Base-by-base conservation (phyloP, 2,888 invertebrate species). In the Pilophorus perplexus region DNA sequence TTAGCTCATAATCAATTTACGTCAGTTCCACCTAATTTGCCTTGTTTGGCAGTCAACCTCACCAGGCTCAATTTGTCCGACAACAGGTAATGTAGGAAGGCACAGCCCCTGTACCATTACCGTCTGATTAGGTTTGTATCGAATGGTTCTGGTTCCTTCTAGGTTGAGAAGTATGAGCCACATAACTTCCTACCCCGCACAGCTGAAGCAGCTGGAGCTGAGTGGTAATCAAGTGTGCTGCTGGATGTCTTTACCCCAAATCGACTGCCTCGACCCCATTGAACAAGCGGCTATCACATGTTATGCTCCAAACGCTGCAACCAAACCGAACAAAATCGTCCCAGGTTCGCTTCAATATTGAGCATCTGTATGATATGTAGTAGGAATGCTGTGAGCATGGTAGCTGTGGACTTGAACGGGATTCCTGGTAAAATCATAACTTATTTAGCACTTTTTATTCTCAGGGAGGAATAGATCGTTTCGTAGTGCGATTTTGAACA, bases 1-100 rank as follows among this genome's bases (percentile, higher is more conserved):
- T 80, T 97, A 33, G 88, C 94, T 0, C 91, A 94, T 79, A 97
- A 97, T 81, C 83, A 89, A 72, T 93, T 98, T 76, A 86, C 87
- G 28, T 85, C 86, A 72, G 86, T 97, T 68, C 98, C 98, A 0
- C 83, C 85, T 1, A 89, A 90, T 48, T 79, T 99, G 38, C 89
- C 97, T 1, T 99, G 99, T 75, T 81, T 93, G 66, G 95, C 93
- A 3, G 89, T 93, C 0, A 85, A 86, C 72, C 82, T 99, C 25
- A 88, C 90, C 0, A 81, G 92, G 38, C 82, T 99, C 14, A 95
- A 95, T 76, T 85, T 99, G 83, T 88, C 94, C 0, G 91, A 92
- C 75, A 98, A 98, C 78, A 87, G 87, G 68, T 79, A 68, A 68
- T 14, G 6, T 8, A 33, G 33, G 33, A 10, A 33, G 33, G 33